Conservation (phyloP, 2,113 vertebrate species). For the Trematocara marginatum region DNA sequence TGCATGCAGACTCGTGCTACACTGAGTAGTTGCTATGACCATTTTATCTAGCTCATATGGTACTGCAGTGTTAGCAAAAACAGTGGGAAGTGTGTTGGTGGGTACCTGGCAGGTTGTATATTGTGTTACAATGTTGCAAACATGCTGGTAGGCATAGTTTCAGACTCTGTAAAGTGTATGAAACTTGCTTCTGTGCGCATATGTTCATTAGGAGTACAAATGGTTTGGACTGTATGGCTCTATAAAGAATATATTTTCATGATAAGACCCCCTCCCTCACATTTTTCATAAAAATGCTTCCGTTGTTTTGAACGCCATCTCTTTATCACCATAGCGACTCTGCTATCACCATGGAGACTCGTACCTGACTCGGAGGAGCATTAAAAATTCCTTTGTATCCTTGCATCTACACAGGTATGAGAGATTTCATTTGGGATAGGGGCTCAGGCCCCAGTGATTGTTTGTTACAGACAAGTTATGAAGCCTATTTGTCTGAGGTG, state of each 20-base stretch:
- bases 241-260: background rate
- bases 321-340: conserved; percentile 24
- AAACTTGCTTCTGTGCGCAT: background rate
- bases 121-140: background rate
- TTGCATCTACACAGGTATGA: conserved; percentile 18
- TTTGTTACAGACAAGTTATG: conserved; percentile 41
- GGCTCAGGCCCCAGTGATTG: conserved; percentile 12
- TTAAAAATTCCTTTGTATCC: conserved; percentile 28
- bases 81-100: background rate
- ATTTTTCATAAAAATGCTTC: background rate
- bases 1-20: background rate
- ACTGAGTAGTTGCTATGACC: background rate
- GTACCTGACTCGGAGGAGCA: background rate
- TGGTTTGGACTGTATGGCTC: background rate
- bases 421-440: conserved; percentile 50
- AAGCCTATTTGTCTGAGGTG: conserved; percentile 54
- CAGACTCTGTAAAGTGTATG: background rate
- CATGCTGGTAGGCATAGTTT: background rate
- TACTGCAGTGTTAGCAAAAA: background rate
- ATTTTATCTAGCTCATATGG: background rate
- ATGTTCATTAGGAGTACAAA: background rate
- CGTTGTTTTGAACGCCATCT: background rate
- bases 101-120: background rate
- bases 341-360: conserved; percentile 16
- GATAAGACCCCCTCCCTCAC: background rate